Evolutionary conservation across 2,113 vertebrate genomes (phyloP).

Genomic region (Tinamus guttatus): DNA sequence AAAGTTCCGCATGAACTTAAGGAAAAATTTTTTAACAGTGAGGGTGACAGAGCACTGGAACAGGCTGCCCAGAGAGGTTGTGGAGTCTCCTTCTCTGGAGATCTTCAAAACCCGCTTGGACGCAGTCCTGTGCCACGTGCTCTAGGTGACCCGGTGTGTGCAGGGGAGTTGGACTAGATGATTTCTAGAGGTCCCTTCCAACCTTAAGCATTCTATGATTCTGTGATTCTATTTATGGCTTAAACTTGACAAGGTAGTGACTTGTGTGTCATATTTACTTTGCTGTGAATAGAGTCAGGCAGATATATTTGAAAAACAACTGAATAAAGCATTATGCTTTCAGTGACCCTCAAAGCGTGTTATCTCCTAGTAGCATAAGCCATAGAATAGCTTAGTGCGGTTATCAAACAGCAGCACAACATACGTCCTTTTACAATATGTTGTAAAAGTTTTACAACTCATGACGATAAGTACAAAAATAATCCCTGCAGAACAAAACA

Average conservation of each 20-base stretch:
- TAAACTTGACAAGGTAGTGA: not conserved
- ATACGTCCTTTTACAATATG: not conserved
- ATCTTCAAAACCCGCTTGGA: no score
- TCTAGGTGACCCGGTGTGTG: no score
- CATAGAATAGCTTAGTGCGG: not conserved
- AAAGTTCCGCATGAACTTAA: no score
- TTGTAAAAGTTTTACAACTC: slow-evolving; percentile 51
- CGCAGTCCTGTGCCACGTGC: no score
- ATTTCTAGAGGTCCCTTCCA: no score
- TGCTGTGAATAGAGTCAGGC: not conserved
- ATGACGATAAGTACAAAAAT: slow-evolving; percentile 61
- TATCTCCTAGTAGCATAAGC: not conserved
- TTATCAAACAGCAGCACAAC: not conserved
- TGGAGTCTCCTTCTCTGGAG: no score
- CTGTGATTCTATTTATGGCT: not conserved
- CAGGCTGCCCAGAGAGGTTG: no score
- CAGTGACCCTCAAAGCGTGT: not conserved
- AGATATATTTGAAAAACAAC: not conserved
- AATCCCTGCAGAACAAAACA: slow-evolving; percentile 71
- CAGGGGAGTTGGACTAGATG: no score
- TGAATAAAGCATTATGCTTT: not conserved
- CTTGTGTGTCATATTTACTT: not conserved
- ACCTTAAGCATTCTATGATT: no score
- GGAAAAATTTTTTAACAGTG: no score
- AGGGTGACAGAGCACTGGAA: no score